Base-by-base conservation (phyloP, 2,113 vertebrate genomes). In the Pachypanchax playfairii region DNA sequence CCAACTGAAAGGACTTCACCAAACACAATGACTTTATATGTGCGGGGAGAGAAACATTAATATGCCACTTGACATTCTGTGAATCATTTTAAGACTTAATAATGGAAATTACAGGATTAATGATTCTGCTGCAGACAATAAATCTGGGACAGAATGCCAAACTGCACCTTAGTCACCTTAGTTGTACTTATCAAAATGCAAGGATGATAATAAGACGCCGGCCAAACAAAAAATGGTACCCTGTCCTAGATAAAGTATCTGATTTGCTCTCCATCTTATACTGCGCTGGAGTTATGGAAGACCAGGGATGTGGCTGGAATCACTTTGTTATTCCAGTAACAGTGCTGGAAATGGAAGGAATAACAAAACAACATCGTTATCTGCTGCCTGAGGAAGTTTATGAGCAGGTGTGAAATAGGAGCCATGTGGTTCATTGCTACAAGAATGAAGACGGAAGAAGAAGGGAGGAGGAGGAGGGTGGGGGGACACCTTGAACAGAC, bases 321-420 rank as follows among this genome's bases (percentile, higher is more conserved):
- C 73, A 82, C 58, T 78, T 82, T 53, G 42, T 72, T 83, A 71
- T 82, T 79, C 71, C 58, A 61, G 79, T 55, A 85, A 85, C 44
- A 21, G 54, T 65, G 70, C 38, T 68, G 64, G 42, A 73, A 68
- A 72, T 69, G 61, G 33, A 70, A 62, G 48, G 25, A 70, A 71
- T 86, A 85, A 65, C 50, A 86, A 82, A 88, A 87, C 75, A 86
- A 82, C 71, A 78, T 79, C 28, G 75, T 87, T 87, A 90, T 79
- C 74, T 73, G 71, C 75, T 52, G 72, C 82, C 65, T 43, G 64
- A 79, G 74, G 75, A 83, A 56, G 79, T 83, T 79, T 89, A 88
- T 74, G 63, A 78, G 76, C 85, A 81, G 75, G 83, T 85, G 85
- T 76, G 84, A 80, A 84, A 68, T 61, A 72, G 84, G 70, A 67